Conservation (phyloP, 2,888 invertebrate species). For the Andrena bicolor region DNA sequence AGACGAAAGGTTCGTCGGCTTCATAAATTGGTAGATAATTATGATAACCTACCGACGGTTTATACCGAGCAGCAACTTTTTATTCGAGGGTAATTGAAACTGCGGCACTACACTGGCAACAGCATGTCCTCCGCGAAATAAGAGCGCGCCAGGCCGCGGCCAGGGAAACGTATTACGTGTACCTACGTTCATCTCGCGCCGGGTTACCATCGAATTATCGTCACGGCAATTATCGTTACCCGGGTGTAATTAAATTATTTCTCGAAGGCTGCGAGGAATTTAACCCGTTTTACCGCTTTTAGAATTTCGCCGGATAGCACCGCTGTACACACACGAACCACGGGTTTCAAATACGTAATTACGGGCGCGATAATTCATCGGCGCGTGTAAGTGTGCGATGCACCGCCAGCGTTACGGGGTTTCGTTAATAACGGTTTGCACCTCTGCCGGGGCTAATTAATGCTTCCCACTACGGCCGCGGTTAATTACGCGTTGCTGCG, state of each 20-base stretch:
- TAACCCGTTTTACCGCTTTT: conserved; percentile 67
- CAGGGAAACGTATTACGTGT: conserved; percentile 16
- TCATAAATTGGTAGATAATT: conserved; percentile 25
- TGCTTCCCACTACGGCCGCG: conserved; percentile 60
- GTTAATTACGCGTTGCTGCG: conserved; percentile 56
- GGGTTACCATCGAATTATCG: conserved; percentile 61
- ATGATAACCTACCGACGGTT: conserved; percentile 20
- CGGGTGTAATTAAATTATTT: conserved; percentile 71
- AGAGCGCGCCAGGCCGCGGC: conserved; percentile 26
- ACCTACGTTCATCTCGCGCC: conserved; percentile 19
- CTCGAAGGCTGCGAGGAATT: conserved; percentile 53
- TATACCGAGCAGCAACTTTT: conserved; percentile 20
- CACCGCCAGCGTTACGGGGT: conserved; percentile 35
- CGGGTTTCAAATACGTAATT: conserved; percentile 68
- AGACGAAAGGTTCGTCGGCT: neutral
- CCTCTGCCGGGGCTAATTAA: conserved; percentile 69
- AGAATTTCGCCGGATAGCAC: conserved; percentile 52
- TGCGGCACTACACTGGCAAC: conserved; percentile 13
- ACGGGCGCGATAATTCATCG: conserved; percentile 69
- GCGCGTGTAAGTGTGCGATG: conserved; percentile 9
- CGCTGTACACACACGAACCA: conserved; percentile 51
- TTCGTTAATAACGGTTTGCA: conserved; percentile 72
- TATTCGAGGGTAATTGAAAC: conserved; percentile 40
- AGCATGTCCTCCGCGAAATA: conserved; percentile 26
- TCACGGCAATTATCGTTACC: conserved; percentile 59